Percentiles rank a stretch among this genome's conserved stretches.
phyloP scores from a whole-genome alignment of 2,797 vertebrate species.

The Paramormyrops hopkinsi region DNA sequence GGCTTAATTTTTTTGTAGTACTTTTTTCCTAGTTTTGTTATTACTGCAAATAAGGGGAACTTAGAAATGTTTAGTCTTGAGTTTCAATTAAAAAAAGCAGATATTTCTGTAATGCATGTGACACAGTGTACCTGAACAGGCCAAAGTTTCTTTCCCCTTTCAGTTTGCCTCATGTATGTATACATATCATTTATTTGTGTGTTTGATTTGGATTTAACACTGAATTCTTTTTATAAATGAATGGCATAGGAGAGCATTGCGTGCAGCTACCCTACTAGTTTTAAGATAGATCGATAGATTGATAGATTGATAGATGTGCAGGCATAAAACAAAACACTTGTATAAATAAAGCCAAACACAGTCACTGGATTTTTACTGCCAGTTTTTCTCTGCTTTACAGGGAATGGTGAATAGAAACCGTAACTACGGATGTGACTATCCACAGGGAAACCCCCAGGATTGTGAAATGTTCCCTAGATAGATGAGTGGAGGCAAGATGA shows the following conservation, averaged over 20 bases:
- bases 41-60: background rate
- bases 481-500: background rate
- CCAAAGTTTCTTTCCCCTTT: background rate
- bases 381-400: background rate
- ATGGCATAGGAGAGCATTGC: background rate
- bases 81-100: background rate
- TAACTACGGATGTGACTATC: background rate
- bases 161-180: background rate
- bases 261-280: background rate
- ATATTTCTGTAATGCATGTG: background rate
- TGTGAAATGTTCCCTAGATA: background rate
- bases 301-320: background rate
- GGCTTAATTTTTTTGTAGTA: background rate
- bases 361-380: background rate
- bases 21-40: background rate
- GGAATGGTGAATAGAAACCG: background rate
- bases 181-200: background rate
- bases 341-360: background rate
- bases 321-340: background rate
- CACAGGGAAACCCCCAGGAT: background rate
- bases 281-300: no score
- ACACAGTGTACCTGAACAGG: background rate
- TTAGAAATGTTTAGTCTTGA: background rate
- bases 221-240: background rate
- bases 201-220: background rate